Evolutionary conservation across 2,113 vertebrate genomes (phyloP), one percentile per base, ranked within the genome.

Genomic region (Camelus dromedarius): DNA sequence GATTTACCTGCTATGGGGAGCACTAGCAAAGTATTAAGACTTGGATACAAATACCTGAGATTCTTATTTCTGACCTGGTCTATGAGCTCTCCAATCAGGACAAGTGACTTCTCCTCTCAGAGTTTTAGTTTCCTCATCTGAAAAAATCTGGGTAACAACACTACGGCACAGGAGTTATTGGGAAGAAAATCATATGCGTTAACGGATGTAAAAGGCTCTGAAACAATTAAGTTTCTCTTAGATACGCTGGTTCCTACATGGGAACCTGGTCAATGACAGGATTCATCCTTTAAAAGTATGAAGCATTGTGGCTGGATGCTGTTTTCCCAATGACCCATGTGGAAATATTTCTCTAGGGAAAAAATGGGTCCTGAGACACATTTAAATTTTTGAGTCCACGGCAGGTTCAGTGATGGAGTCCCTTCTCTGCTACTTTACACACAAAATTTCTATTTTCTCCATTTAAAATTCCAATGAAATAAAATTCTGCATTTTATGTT

Each of bases 391-490:
- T 90, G 30, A 87, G n/a, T 92, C 70, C 15, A 30, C 54, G 69
- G 84, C 84, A 84, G 66, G 50, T 62, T 84, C 84, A 67, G 35
- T n/a, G 35, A 76, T 56, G 18, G 11, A 50, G 70, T 32, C 76
- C 10, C 22, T 92, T 88, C 38, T 93, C 30, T 56, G 66, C 7
- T 92, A 14, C 58, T 88, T 90, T 69, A 38, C 22, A 42, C 75
- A 66, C 75, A 77, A 87, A 42, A 50, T 4, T 14, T 88, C 62
- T 80, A 69, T 62, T 60, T 75, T 67, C 67, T 95, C 46, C 56
- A 83, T 92, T 97, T 94, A 98, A 97, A 90, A 96, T 94, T 87
- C 52, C 30, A 38, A 5, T 81, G 90, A 93, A 96, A 91, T 75
- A 60, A 58, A 96, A 95, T 88, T 87, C 64, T 93, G 50, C 60